A percentile compares a stretch with the other conserved stretches of the same genome.
These are phyloP conservation scores for Eupsilia transversa DNA, from an alignment of 2,888 invertebrate species.

Conservation along the genomic window DNA sequence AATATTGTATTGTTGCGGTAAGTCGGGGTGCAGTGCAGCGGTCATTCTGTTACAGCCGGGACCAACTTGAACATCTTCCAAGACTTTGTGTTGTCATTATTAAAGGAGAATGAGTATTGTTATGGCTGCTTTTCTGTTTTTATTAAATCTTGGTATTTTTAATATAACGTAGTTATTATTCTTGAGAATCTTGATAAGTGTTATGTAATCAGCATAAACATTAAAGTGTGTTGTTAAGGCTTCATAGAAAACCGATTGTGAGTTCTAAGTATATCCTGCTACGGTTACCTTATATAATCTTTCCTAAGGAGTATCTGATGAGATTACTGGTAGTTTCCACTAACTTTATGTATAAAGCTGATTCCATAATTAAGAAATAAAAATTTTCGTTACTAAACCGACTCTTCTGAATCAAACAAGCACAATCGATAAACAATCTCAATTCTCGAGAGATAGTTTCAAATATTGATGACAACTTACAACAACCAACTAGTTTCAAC, in stretches of 20 bases:
- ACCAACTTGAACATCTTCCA: conserved; percentile 83
- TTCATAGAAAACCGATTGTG: not conserved
- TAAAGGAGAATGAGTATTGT: conserved; percentile 84
- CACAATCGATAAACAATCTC: conserved; percentile 24
- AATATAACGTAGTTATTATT: conserved; percentile 17
- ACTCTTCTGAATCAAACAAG: not conserved
- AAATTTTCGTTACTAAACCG: not conserved
- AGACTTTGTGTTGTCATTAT: conserved; percentile 84
- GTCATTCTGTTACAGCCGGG: conserved; percentile 82
- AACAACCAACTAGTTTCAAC: conserved; percentile 46
- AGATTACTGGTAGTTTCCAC: not conserved
- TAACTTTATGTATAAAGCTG: not conserved
- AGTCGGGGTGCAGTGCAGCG: conserved; percentile 79
- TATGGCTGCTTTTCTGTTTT: conserved; percentile 79
- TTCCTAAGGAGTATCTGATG: too few relatives aligned
- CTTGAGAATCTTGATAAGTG: not conserved
- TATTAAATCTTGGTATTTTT: conserved; percentile 71
- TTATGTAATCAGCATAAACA: not conserved
- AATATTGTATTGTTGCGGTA: conserved; percentile 64
- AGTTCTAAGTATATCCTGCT: not conserved
- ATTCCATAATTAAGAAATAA: not conserved
- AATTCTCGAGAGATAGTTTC: conserved; percentile 34
- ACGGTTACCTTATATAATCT: not conserved
- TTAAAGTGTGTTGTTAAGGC: not conserved
- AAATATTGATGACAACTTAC: conserved; percentile 59